Evolutionary conservation across 2,888 invertebrate species (phyloP).

Genomic region (Tachina fera): DNA sequence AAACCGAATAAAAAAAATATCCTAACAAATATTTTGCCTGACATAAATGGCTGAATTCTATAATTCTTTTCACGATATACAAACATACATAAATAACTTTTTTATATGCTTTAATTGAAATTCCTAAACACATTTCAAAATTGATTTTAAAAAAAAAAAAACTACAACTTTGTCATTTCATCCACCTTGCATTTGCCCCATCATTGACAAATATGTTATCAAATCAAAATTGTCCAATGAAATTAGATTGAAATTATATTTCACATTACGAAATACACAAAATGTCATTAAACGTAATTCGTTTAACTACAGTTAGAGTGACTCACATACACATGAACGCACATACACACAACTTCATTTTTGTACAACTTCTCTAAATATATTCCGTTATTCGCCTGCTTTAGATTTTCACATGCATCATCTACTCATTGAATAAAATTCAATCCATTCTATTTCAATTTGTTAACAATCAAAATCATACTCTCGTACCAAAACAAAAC

Average conservation of each 20-base stretch:
- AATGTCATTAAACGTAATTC: conserved; percentile 73
- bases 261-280: conserved; percentile 53
- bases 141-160: neutral
- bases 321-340: neutral
- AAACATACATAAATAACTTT: too few species aligned
- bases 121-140: neutral
- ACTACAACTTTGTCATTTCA: neutral
- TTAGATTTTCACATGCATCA: neutral
- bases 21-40: too few species aligned
- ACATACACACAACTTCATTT: neutral
- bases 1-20: too few species aligned
- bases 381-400: neutral
- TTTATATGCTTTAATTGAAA: neutral
- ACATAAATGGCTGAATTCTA: too few species aligned
- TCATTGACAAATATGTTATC: conserved; percentile 50
- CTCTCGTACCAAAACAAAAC: conserved; percentile 49
- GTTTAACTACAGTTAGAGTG: conserved; percentile 61
- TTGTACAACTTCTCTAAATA: conserved; percentile 10
- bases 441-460: conserved; percentile 68
- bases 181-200: conserved; percentile 39
- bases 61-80: too few species aligned
- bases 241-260: conserved; percentile 74
- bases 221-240: conserved; percentile 66
- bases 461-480: conserved; percentile 70
- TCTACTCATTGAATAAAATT: conserved; percentile 46